A percentile compares a stretch with the other conserved stretches of the same genome.
Conservation (phyloP, 2,113 vertebrate genomes). For the Pterocles orientalis region DNA sequence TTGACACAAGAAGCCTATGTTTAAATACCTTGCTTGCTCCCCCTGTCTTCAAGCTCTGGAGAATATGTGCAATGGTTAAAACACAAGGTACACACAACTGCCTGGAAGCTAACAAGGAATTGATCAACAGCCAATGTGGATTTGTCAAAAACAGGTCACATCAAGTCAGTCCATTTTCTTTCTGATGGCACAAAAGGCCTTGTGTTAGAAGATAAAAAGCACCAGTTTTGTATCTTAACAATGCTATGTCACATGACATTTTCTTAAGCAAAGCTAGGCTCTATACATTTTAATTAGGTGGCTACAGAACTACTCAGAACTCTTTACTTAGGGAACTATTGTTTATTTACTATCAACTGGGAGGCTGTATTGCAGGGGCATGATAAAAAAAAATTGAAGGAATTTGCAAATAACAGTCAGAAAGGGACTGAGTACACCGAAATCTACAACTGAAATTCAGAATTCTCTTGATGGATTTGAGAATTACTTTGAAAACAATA, state of each 20-base stretch:
- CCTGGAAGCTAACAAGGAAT: background rate
- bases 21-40: background rate
- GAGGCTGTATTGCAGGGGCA: background rate
- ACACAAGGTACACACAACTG: background rate
- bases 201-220: background rate
- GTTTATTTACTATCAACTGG: background rate
- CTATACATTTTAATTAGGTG: background rate
- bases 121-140: background rate
- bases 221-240: background rate
- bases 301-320: background rate
- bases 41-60: background rate
- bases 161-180: background rate
- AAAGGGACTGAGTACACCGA: background rate
- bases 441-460: background rate
- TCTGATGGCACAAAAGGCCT: background rate
- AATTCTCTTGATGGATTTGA: background rate
- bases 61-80: background rate
- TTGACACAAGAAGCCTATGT: background rate
- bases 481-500: background rate
- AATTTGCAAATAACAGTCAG: background rate
- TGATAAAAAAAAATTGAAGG: background rate
- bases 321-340: background rate
- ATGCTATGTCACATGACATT: background rate
- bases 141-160: background rate
- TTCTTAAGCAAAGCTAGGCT: background rate